Evolutionary conservation across 2,888 invertebrate species (phyloP), one percentile per base, ranked within the genome.

Genomic region (Drosophila rubida): DNA sequence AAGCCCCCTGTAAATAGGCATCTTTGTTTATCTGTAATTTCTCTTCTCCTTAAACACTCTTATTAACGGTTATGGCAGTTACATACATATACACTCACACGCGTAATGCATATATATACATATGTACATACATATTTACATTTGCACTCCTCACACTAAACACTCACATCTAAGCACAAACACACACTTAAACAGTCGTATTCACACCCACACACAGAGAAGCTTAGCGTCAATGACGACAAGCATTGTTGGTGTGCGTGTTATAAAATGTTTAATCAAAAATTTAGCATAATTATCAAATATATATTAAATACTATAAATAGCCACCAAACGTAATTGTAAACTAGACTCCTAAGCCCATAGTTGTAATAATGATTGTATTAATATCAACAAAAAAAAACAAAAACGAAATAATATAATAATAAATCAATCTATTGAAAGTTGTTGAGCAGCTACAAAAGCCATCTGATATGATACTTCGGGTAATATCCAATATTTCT

Each of bases 321-420:
- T 78, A 82, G 78, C 85, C 75, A 82, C 81, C 84, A 84, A 82
- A 84, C 61, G 42, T 75, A 80, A 44, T 54, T 80, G 77, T 81
- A 81, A 76, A 70, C 25, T 82, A 77, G 50, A 19, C n/a, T 13
- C 54, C 6, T 80, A 83, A 83, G 73, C 48, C 25, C 45, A 7
- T 80, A 82, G 78, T 41, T 75, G 74, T 70, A 83, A 65, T 51
- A 79, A 64, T 66, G 69, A 48, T 81, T 81, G 83, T 86, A 81
- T 85, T 82, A 85, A 73, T 73, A 79, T 69, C 69, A 69, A 64
- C 61, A 80, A 72, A 69, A 42, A 69, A 48, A 62, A 66, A 27
- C 22, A 42, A n/a, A 30, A 35, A 37, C 25, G 48, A 25, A 67
- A 67, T 32, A 32, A 22, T 16, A 37, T 30, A 27, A 14, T 23